Evolutionary conservation across 2,113 vertebrate genomes (phyloP).

Genomic region (Eleginops maclovinus): DNA sequence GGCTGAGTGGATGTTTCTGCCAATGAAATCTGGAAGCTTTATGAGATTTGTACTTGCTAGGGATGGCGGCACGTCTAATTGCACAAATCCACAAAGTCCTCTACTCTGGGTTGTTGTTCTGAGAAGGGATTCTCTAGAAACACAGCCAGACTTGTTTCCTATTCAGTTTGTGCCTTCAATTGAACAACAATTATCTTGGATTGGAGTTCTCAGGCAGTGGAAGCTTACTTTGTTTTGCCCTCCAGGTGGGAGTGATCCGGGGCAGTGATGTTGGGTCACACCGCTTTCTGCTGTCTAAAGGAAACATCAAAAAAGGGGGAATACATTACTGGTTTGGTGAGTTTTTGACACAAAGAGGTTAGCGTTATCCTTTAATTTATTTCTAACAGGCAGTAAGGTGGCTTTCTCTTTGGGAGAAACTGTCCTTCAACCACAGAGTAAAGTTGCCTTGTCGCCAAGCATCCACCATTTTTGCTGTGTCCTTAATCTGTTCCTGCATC

Average conservation of each 20-base stretch:
- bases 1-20: not conserved
- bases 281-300: not conserved
- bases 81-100: not conserved
- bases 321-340: not conserved
- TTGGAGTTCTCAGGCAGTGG: no score
- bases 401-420: slow-evolving; percentile 3
- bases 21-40: not conserved
- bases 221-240: no score
- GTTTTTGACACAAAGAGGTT: no score
- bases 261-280: not conserved
- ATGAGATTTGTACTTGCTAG: not conserved
- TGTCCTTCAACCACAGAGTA: slow-evolving; percentile 24
- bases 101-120: no score
- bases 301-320: not conserved
- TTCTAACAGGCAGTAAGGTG: not conserved
- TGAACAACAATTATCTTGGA: no score
- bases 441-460: not conserved
- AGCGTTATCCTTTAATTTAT: not conserved
- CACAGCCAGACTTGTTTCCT: no score
- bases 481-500: slow-evolving; percentile 33
- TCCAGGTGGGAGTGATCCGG: no score
- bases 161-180: no score
- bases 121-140: no score
- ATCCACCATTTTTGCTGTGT: slow-evolving; percentile 3
- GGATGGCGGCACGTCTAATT: not conserved